Conservation (phyloP, 2,888 invertebrate genomes). For the Diarsia rubi region DNA sequence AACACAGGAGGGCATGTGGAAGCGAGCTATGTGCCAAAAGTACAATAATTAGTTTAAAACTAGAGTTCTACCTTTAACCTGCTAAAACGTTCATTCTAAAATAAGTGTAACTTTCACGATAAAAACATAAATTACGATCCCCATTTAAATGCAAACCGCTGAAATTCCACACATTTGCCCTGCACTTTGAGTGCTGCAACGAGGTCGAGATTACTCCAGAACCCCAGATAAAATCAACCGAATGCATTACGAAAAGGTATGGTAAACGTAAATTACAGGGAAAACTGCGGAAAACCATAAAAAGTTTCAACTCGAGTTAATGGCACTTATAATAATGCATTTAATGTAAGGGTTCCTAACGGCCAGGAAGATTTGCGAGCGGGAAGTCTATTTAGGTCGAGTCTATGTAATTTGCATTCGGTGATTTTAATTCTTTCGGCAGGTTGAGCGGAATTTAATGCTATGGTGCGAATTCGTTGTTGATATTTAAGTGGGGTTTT, state of each 20-base stretch:
- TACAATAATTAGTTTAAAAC: not conserved
- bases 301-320: slow-evolving; percentile 55
- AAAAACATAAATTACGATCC: slow-evolving; percentile 32
- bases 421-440: slow-evolving; percentile 46
- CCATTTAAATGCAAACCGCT: slow-evolving; percentile 27
- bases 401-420: slow-evolving; percentile 59
- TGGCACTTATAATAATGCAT: slow-evolving; percentile 61
- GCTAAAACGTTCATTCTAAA: not conserved
- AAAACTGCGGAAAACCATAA: slow-evolving; percentile 56
- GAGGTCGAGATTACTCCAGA: slow-evolving; percentile 36
- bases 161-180: slow-evolving; percentile 14
- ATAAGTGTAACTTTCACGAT: slow-evolving; percentile 2
- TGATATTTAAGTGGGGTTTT: not conserved
- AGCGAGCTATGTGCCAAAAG: not conserved
- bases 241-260: slow-evolving; percentile 55
- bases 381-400: slow-evolving; percentile 54
- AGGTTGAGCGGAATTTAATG: slow-evolving; percentile 47
- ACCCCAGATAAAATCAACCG: slow-evolving; percentile 39
- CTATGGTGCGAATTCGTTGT: slow-evolving; percentile 5
- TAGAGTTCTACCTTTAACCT: no score
- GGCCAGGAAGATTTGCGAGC: slow-evolving; percentile 60
- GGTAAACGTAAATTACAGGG: slow-evolving; percentile 47
- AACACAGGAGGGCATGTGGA: not conserved
- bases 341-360: slow-evolving; percentile 60
- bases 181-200: slow-evolving; percentile 26